These are phyloP conservation scores for Pseudeuparius sepicola DNA, from an alignment of 2,888 invertebrate genomes.

Conservation along the genomic window DNA sequence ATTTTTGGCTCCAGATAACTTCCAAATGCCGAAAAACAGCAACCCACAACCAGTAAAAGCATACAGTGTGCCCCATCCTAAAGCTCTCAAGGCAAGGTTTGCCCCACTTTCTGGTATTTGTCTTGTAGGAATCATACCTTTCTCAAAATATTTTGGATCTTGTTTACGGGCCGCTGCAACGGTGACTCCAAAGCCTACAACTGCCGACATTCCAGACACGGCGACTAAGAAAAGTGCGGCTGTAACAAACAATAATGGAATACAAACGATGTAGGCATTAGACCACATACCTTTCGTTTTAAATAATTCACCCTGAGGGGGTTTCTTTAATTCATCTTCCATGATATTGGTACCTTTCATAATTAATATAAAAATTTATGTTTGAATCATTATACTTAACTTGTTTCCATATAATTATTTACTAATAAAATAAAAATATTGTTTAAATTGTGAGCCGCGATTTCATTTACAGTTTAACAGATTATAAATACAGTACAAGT, in stretches of 20 bases:
- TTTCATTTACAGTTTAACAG: too few species aligned
- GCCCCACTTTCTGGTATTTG: conserved; percentile 68
- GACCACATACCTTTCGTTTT: too few species aligned
- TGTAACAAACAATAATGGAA: conserved; percentile 39
- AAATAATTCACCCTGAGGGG: too few species aligned
- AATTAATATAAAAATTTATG: too few species aligned
- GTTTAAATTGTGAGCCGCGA: too few species aligned
- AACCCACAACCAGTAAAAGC: conserved; percentile 77
- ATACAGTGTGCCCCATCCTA: conserved; percentile 81
- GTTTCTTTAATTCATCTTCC: too few species aligned
- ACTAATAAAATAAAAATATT: too few species aligned
- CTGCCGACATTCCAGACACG: conserved; percentile 66
- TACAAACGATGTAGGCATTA: too few species aligned
- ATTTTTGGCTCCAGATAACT: conserved; percentile 75
- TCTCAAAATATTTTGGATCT: conserved; percentile 69
- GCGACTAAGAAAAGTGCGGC: conserved; percentile 61
- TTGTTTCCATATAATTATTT: too few species aligned
- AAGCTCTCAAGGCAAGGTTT: conserved; percentile 66
- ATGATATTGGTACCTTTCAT: too few species aligned
- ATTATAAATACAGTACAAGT: too few species aligned
- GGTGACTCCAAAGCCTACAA: conserved; percentile 74
- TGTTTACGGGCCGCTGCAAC: conserved; percentile 66
- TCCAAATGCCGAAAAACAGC: conserved; percentile 78
- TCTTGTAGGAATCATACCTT: conserved; percentile 51
- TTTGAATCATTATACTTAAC: too few species aligned